Evolutionary conservation across 2,888 invertebrate species (phyloP).

Genomic region (Aspidiotus rigidus): DNA sequence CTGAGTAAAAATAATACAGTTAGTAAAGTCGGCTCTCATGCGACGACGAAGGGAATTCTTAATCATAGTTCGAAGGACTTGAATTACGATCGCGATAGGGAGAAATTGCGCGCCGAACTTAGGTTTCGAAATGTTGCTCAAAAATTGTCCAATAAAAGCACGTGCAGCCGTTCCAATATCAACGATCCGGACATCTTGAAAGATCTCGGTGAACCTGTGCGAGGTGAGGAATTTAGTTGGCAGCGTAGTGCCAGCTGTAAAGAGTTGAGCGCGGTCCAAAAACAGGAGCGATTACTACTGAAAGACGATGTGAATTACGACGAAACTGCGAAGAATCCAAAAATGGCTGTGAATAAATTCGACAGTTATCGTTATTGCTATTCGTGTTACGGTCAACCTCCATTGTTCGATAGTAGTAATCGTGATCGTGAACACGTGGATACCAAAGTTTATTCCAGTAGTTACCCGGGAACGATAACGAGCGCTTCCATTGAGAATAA

Average conservation of each 20-base stretch:
- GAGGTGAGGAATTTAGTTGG: constrained; percentile 45
- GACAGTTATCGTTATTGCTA: constrained; percentile 31
- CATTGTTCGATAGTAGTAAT: constrained; percentile 29
- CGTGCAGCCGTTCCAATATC: not conserved
- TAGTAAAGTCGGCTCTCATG: not conserved
- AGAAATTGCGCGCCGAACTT: constrained; percentile 19
- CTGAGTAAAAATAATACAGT: not conserved
- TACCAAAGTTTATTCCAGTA: constrained; percentile 71
- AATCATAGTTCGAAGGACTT: not conserved
- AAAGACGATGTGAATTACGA: constrained; percentile 6
- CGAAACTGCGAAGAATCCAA: no score
- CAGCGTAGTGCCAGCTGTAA: constrained; percentile 74
- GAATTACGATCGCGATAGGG: constrained; percentile 6
- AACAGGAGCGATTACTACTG: constrained; percentile 3
- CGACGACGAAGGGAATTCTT: not conserved
- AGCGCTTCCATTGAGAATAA: constrained; percentile 56
- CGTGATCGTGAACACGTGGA: constrained; percentile 12
- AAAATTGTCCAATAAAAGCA: not conserved
- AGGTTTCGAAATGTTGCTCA: constrained; percentile 9
- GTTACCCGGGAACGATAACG: constrained; percentile 70
- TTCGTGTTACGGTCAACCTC: constrained; percentile 27
- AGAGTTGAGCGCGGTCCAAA: constrained; percentile 48
- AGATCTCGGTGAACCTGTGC: constrained; percentile 14
- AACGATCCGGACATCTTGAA: constrained; percentile 32
- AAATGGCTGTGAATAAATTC: constrained; percentile 15